Evolutionary conservation across 2,113 vertebrate species (phyloP).

Genomic region (Cavia porcellus): DNA sequence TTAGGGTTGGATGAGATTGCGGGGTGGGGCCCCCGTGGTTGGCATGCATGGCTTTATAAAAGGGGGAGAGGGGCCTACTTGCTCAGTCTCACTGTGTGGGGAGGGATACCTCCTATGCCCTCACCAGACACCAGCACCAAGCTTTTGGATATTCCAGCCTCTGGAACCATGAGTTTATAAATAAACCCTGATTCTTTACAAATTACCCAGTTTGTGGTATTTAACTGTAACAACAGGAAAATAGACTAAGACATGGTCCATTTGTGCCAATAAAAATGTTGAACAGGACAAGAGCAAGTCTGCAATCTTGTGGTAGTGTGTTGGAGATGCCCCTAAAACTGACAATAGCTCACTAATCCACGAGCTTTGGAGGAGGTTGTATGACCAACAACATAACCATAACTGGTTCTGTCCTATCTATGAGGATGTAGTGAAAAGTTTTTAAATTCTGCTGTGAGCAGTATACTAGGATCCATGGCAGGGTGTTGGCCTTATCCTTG

Average conservation of each 20-base stretch:
- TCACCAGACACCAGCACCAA: not conserved
- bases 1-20: not conserved
- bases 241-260: not conserved
- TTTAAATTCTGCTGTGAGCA: not conserved
- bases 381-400: not conserved
- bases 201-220: not conserved
- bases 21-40: not conserved
- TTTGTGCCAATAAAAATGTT: not conserved
- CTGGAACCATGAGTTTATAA: not conserved
- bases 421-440: not conserved
- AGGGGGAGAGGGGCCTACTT: not conserved
- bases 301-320: not conserved
- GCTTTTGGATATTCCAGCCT: not conserved
- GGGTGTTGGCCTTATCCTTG: not conserved
- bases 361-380: not conserved
- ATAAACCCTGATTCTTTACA: not conserved
- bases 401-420: not conserved
- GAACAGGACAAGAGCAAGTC: not conserved
- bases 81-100: too few relatives aligned
- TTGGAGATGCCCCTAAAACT: not conserved
- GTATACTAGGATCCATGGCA: fast-evolving
- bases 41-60: not conserved
- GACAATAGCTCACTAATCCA: not conserved
- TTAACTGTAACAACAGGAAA: not conserved
- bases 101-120: not conserved